Evolutionary conservation across 2,113 vertebrate species (phyloP).

Genomic region (Oriolus oriolus): DNA sequence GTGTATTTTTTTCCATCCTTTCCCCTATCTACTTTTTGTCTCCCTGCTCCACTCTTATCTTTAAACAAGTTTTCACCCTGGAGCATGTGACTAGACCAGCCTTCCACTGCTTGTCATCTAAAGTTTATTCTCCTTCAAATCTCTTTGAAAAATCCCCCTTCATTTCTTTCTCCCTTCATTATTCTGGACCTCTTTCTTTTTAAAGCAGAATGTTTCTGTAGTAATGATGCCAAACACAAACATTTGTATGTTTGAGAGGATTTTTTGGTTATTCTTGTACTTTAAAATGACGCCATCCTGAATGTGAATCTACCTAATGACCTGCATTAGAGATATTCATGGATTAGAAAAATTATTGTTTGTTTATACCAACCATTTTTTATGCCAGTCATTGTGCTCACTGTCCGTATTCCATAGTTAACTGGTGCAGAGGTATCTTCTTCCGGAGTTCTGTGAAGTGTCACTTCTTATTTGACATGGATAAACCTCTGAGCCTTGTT

Average conservation of each 20-base stretch:
- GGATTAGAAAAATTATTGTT: neutral
- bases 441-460: neutral
- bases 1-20: neutral
- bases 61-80: neutral
- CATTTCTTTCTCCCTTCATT: neutral
- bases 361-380: neutral
- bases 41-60: neutral
- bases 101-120: neutral
- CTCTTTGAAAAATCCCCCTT: neutral
- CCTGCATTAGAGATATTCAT: neutral
- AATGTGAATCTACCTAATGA: neutral
- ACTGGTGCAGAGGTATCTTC: neutral
- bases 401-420: neutral
- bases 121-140: constrained; percentile 31
- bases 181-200: neutral
- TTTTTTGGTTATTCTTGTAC: neutral
- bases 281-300: neutral
- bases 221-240: neutral
- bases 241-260: neutral
- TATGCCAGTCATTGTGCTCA: neutral
- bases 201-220: neutral
- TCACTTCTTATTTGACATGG: neutral
- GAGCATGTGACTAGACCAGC: neutral
- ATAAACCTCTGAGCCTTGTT: neutral
- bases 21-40: neutral